Conservation (phyloP, 2,797 vertebrate species). For the Thripadectes ignobilis region DNA sequence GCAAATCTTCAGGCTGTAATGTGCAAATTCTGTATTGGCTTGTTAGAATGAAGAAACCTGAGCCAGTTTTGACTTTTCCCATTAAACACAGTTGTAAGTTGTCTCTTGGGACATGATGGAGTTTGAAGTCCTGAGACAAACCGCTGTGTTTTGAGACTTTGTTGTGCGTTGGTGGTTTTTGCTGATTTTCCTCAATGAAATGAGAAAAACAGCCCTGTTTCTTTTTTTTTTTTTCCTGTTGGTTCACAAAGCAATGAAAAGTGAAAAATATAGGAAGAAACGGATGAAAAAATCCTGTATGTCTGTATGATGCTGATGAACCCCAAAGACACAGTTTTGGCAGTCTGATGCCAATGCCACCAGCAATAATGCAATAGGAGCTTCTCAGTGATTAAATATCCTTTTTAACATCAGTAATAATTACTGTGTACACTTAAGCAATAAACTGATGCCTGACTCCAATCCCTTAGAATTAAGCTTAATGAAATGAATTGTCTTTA, state of each 20-base stretch:
- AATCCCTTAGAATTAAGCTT: constrained; percentile 54
- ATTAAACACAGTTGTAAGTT: neutral
- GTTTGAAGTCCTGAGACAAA: neutral
- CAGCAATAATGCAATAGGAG: neutral
- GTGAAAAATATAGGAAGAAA: neutral
- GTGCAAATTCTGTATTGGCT: neutral
- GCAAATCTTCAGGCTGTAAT: neutral
- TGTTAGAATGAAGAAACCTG: neutral
- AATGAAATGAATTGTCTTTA: constrained; percentile 36
- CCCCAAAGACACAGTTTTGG: neutral
- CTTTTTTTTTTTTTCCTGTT: neutral
- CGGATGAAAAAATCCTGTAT: neutral
- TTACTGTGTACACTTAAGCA: constrained; percentile 27
- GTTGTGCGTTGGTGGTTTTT: neutral
- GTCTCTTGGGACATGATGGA: neutral
- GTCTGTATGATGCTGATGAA: constrained; percentile 11
- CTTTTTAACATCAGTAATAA: constrained; percentile 47
- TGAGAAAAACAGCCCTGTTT: neutral
- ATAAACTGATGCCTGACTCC: constrained; percentile 37
- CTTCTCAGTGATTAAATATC: constrained; percentile 15
- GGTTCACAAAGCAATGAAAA: neutral
- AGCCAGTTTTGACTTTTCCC: neutral
- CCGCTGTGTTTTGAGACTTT: neutral
- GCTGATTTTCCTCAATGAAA: neutral
- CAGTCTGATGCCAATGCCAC: neutral